phyloP scores from a whole-genome alignment of 2,113 vertebrate genomes.

The Pteronura brasiliensis region DNA sequence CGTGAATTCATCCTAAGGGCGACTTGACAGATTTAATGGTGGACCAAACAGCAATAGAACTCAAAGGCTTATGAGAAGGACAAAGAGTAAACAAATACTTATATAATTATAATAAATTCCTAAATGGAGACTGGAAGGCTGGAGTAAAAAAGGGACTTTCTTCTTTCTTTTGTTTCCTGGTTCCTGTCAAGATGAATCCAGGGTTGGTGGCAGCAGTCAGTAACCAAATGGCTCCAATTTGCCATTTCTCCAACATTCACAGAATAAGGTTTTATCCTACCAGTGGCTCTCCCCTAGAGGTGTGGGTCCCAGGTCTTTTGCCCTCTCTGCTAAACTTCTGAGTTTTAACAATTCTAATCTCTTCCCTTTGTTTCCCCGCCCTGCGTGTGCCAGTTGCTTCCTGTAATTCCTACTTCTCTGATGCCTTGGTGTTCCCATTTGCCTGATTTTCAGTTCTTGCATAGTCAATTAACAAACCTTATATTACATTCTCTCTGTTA shows the following conservation, averaged over 20 bases:
- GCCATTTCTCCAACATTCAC: neutral
- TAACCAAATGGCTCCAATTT: no score
- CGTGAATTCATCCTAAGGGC: neutral
- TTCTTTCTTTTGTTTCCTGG: neutral
- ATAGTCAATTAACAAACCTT: neutral
- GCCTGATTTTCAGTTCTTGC: neutral
- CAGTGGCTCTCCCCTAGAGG: neutral
- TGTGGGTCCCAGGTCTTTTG: neutral
- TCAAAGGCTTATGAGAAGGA: neutral
- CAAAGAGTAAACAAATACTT: neutral
- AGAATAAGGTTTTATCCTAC: neutral
- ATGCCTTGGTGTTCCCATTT: neutral
- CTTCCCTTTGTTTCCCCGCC: neutral
- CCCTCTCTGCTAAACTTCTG: neutral
- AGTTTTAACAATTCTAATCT: neutral
- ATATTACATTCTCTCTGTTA: neutral
- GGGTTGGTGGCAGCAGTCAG: neutral
- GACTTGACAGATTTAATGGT: neutral
- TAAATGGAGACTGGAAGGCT: neutral
- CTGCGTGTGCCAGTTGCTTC: neutral
- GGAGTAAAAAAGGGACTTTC: neutral
- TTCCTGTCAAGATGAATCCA: neutral
- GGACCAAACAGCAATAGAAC: neutral
- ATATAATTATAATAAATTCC: neutral
- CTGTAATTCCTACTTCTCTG: neutral